Evolutionary conservation across 2,888 invertebrate species (phyloP), one percentile per base, ranked within the genome.

Genomic region (Opisthograptis luteolata): DNA sequence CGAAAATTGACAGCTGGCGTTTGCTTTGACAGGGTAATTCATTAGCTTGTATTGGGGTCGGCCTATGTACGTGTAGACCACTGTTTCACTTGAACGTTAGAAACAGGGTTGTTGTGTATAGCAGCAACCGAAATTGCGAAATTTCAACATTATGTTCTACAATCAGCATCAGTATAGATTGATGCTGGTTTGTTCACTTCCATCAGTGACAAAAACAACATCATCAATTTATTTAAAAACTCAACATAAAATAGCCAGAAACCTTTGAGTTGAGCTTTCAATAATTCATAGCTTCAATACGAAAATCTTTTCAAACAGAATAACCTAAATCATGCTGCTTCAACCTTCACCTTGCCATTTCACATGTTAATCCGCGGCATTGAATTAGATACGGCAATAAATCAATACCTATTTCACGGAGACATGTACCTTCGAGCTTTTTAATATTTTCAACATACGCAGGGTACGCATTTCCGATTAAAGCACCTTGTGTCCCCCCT

Each of bases 1-100:
- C 60, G 64, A 77, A 68, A 81, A 76, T 81, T 83, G 84, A 82
- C 84, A 84, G 79, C 78, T 81, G 81, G 78, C 75, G 76, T 76
- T 70, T 73, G 75, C 81, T 84, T 84, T 81, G 82, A 84, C 76
- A 72, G 75, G 73, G 68, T 84, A 83, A 84, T 84, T 84, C 78
- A 83, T 83, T 80, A 76, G 73, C 68, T 64, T 62, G 66, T 34
- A 24, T 22, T 62, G 70, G 74, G 70, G 70, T 62, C 46, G 64
- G 64, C 9, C 35, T 35, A 22, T 40, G 40, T n/a, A n/a, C n/a
- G n/a, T n/a, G n/a, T 28, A 36, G 9, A 24, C 34, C 40, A 47
- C 46, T 55, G 36, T 47, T 53, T 53, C 46, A 55, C 50, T 43
- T n/a, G n/a, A n/a, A n/a, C n/a, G n/a, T n/a, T n/a, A n/a, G n/a